Evolutionary conservation across 2,797 vertebrate species (phyloP).

Genomic region (Cottoperca gobio): DNA sequence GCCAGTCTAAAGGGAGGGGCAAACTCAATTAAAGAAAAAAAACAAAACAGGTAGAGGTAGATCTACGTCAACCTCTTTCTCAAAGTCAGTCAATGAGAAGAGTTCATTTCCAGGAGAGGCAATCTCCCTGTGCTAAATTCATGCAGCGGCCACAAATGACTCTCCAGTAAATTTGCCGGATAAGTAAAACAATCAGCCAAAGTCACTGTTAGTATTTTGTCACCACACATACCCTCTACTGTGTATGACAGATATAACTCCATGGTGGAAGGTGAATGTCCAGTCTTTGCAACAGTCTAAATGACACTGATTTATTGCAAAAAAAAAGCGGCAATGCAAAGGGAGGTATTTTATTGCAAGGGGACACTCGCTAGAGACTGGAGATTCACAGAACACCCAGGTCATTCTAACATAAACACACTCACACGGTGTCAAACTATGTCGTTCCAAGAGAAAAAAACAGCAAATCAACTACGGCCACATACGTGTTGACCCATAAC

Average conservation of each 20-base stretch:
- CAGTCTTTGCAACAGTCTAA: conserved; percentile 67
- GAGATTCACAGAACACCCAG: conserved; percentile 78
- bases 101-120: conserved; percentile 38
- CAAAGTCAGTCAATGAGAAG: conserved; percentile 40
- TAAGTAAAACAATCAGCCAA: conserved; percentile 62
- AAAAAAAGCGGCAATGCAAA: conserved; percentile 1
- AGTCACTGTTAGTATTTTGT: conserved; percentile 62
- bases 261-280: conserved; percentile 78
- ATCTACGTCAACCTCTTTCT: conserved; percentile 34
- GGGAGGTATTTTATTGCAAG: neutral
- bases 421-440: conserved; percentile 56
- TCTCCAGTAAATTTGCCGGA: conserved; percentile 32
- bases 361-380: conserved; percentile 69
- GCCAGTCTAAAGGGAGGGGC: neutral
- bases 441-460: conserved; percentile 65
- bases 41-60: conserved; percentile 19
- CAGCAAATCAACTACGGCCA: conserved; percentile 65
- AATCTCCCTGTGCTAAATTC: conserved; percentile 37
- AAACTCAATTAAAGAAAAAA: conserved; percentile 19
- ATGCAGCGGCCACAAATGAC: conserved; percentile 53
- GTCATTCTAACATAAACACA: conserved; percentile 70
- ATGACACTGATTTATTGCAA: conserved; percentile 19
- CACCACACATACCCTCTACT: conserved; percentile 60
- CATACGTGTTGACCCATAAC: conserved; percentile 47
- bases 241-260: conserved; percentile 48